Percentiles rank a stretch among this genome's conserved stretches.
Evolutionary conservation across 2,888 invertebrate genomes (phyloP).

Genomic region (Oxyscelio sp.): DNA sequence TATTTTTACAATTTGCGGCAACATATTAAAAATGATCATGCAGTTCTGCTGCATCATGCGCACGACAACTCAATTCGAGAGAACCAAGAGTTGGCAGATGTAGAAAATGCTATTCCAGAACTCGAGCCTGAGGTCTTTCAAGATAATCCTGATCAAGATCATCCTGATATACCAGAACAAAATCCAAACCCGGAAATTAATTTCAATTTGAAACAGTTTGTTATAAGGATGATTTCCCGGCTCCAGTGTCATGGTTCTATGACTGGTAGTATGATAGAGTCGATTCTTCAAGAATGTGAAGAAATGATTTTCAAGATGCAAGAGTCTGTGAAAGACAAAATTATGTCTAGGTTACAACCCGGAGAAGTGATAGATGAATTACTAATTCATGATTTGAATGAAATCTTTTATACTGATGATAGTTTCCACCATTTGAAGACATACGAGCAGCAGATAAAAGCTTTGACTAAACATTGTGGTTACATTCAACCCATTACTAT

Average conservation of each 20-base stretch:
- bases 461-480: conserved; percentile 33
- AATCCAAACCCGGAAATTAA: conserved; percentile 3
- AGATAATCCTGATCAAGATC: conserved; percentile 19
- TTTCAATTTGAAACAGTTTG: too few relatives aligned
- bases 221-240: conserved; percentile 43
- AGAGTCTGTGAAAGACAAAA: conserved; percentile 2
- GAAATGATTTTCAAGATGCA: conserved; percentile 17
- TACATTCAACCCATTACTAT: conserved; percentile 51
- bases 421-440: conserved; percentile 31
- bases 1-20: conserved; percentile 47
- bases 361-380: conserved; percentile 29
- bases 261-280: conserved; percentile 43
- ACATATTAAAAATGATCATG: conserved; percentile 46
- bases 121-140: conserved; percentile 9
- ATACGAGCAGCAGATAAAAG: conserved; percentile 45
- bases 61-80: too few relatives aligned
- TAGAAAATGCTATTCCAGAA: conserved; percentile 25
- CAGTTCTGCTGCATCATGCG: conserved; percentile 7
- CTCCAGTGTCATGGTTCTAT: conserved; percentile 62
- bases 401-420: background rate
- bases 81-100: background rate
- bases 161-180: conserved; percentile 23
- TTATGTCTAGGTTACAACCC: conserved; percentile 13
- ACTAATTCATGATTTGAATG: background rate
- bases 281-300: conserved; percentile 48